A percentile compares a stretch with the other conserved stretches of the same genome.
phyloP scores from a whole-genome alignment of 2,113 vertebrate species.

The Clarias magur region DNA sequence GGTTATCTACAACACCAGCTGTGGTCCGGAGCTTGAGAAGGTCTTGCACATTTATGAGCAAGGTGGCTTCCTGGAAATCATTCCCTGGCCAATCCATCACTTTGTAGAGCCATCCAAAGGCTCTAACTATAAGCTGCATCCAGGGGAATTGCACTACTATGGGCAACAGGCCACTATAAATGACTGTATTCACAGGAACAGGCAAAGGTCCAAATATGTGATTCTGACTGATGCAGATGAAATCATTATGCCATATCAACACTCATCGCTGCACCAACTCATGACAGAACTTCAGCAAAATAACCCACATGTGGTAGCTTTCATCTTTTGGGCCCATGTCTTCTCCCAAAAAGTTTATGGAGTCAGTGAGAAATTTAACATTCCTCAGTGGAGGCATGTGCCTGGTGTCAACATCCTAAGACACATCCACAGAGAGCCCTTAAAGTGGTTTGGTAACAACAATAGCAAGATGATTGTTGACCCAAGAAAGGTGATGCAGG shows the following conservation, averaged over 20 bases:
- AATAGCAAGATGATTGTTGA: conserved; percentile 65
- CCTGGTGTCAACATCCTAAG: conserved; percentile 77
- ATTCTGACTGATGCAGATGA: conserved; percentile 67
- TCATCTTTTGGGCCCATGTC: conserved; percentile 69
- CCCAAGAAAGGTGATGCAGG: conserved; percentile 61
- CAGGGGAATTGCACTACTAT: conserved; percentile 58
- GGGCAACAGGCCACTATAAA: conserved; percentile 52
- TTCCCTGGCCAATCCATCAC: conserved; percentile 66
- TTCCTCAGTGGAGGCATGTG: conserved; percentile 67
- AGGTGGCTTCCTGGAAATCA: conserved; percentile 62
- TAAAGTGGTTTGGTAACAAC: conserved; percentile 44
- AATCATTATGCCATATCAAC: conserved; percentile 64
- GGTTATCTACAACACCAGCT: conserved; percentile 70
- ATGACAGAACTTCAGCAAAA: conserved; percentile 61
- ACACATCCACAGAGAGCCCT: conserved; percentile 69
- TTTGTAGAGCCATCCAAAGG: conserved; percentile 57
- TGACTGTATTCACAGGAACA: conserved; percentile 65
- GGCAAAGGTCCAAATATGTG: conserved; percentile 61
- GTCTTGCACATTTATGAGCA: conserved; percentile 64
- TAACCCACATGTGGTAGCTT: conserved; percentile 49
- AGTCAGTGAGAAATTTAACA: conserved; percentile 52
- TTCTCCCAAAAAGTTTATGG: conserved; percentile 64
- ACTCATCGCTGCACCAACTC: conserved; percentile 58
- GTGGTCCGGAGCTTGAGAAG: conserved; percentile 63
- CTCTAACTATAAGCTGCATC: conserved; percentile 56